Evolutionary conservation across 2,888 invertebrate genomes (phyloP).

Genomic region (Stenichneumon culpator): DNA sequence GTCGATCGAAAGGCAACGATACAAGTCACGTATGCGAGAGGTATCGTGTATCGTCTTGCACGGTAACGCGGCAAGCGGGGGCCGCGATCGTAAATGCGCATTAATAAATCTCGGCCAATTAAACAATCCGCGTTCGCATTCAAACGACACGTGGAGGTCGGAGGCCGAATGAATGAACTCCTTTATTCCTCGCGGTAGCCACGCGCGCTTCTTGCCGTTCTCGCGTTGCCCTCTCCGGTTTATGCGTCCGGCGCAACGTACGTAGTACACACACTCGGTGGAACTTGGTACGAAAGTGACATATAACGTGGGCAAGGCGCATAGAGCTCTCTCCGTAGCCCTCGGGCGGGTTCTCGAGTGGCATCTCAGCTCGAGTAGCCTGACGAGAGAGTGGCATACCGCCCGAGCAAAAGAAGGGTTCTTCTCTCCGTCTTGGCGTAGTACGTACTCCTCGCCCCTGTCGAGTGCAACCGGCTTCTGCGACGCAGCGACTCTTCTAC

Average conservation of each 20-base stretch:
- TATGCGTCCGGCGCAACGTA: conserved; percentile 2
- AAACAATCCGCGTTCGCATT: conserved; percentile 47
- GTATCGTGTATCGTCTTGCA: conserved; percentile 15
- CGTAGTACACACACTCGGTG: not conserved
- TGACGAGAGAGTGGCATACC: conserved; percentile 35
- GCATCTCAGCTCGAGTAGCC: conserved; percentile 54
- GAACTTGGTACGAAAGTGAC: not conserved
- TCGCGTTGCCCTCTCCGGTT: not conserved
- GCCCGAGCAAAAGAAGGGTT: conserved; percentile 52
- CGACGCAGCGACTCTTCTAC: conserved; percentile 32
- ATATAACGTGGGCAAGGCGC: not conserved
- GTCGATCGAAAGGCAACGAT: not conserved
- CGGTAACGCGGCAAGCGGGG: not conserved
- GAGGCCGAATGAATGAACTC: conserved; percentile 60
- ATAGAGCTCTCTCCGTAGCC: conserved; percentile 24
- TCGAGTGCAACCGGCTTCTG: conserved; percentile 31
- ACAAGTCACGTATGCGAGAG: not conserved
- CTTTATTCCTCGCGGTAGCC: conserved; percentile 50
- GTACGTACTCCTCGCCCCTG: conserved; percentile 30
- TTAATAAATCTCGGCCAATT: conserved; percentile 56
- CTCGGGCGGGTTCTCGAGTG: conserved; percentile 48
- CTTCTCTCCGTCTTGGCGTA: conserved; percentile 36
- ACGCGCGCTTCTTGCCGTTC: conserved; percentile 44
- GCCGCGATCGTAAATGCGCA: conserved; percentile 51
- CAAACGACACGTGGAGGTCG: conserved; percentile 57